These are phyloP conservation scores for Coreoperca whiteheadi DNA, from an alignment of 2,113 vertebrate species.

Conservation along the genomic window DNA sequence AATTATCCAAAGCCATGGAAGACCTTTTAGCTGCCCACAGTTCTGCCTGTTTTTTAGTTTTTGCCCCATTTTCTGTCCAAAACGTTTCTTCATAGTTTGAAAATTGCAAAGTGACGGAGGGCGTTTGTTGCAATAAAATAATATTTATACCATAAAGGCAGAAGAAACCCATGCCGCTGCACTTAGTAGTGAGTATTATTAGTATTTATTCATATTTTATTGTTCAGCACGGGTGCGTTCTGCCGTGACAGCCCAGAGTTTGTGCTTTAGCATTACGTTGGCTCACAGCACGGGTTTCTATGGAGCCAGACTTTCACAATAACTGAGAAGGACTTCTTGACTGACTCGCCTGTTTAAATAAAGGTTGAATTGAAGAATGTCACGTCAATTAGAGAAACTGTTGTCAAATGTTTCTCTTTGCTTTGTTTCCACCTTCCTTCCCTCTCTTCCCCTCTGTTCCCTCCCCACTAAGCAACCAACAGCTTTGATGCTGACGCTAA, in stretches of 20 bases:
- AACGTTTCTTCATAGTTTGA: constrained; percentile 2
- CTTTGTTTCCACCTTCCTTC: neutral
- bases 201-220: constrained; percentile 16
- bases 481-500: neutral
- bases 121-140: neutral
- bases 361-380: constrained; percentile 36
- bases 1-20: neutral
- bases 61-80: neutral
- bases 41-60: neutral
- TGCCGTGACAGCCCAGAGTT: neutral
- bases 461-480: neutral
- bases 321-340: neutral
- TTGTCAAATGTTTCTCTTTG: neutral
- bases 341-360: constrained; percentile 41
- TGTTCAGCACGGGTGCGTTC: neutral
- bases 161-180: neutral
- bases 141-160: neutral
- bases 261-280: neutral
- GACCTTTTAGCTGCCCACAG: neutral
- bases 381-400: neutral
- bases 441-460: neutral
- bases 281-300: neutral
- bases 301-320: neutral
- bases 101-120: neutral
- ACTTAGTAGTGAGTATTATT: neutral